Percentiles rank a stretch among this genome's conserved stretches.
Evolutionary conservation across 2,113 vertebrate species (phyloP).

Genomic region (Muntiacus reevesi): DNA sequence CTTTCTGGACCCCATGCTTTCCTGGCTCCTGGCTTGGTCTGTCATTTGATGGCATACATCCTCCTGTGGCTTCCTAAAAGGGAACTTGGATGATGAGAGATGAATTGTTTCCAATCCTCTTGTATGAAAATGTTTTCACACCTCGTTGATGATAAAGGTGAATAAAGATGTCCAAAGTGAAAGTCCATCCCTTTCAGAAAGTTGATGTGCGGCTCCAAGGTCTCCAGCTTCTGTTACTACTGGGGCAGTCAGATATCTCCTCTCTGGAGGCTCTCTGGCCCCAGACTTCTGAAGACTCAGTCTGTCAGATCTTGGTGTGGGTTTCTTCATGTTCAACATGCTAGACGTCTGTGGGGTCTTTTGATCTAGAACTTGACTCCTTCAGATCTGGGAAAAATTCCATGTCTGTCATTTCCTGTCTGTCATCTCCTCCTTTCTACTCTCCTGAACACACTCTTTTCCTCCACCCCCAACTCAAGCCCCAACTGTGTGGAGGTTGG

Average conservation of each 20-base stretch:
- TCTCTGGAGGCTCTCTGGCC: background rate
- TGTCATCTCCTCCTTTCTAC: background rate
- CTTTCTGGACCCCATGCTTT: background rate
- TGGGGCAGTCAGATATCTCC: background rate
- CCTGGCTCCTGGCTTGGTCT: background rate
- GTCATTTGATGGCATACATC: background rate
- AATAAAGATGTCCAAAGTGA: background rate
- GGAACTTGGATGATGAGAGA: background rate
- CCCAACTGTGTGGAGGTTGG: background rate
- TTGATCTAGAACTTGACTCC: background rate
- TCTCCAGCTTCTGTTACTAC: background rate
- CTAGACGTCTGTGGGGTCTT: background rate
- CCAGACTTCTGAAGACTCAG: background rate
- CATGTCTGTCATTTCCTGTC: background rate
- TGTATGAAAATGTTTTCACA: background rate
- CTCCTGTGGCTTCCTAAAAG: background rate
- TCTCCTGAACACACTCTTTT: background rate
- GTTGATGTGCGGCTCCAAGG: background rate
- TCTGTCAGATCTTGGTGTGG: background rate
- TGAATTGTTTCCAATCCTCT: background rate
- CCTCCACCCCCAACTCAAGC: background rate
- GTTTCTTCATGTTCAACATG: background rate
- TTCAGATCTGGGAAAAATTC: background rate
- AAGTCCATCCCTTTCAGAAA: background rate
- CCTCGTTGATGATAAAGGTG: background rate